Conservation (phyloP, 2,113 vertebrate species). For the Gavialis gangeticus region DNA sequence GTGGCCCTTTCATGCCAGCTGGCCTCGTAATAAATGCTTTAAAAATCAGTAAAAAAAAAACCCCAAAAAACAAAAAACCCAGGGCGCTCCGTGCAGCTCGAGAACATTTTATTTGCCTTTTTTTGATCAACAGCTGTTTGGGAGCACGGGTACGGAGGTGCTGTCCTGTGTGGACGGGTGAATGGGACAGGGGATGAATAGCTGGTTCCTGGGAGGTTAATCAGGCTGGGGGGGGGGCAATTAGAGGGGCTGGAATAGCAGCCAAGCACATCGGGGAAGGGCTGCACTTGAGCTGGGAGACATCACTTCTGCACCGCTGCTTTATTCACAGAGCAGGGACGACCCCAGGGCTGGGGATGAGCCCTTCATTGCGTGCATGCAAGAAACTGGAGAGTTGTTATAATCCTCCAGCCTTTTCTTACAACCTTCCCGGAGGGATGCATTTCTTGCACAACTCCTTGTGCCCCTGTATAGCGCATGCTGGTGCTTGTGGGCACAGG, state of each 20-base stretch:
- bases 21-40: conserved; percentile 35
- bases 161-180: not conserved
- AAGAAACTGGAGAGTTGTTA: not conserved
- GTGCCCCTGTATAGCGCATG: no score
- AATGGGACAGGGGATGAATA: not conserved
- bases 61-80: no score
- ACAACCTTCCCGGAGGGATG: not conserved
- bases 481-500: rapidly evolving
- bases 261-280: not conserved
- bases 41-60: conserved; percentile 36
- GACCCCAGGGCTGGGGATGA: not conserved
- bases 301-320: not conserved
- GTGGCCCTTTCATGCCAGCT: conserved; percentile 49
- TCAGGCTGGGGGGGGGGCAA: not conserved
- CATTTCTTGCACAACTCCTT: rapidly evolving
- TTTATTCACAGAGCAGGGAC: not conserved
- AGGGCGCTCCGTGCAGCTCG: not conserved
- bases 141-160: not conserved
- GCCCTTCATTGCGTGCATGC: not conserved
- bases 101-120: not conserved
- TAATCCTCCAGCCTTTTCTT: not conserved
- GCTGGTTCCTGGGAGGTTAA: not conserved
- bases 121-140: not conserved
- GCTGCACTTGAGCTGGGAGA: not conserved
- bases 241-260: not conserved